Evolutionary conservation across 1,140 invertebrate genomes (phyloP).

Genomic region (Lepidurus apus): DNA sequence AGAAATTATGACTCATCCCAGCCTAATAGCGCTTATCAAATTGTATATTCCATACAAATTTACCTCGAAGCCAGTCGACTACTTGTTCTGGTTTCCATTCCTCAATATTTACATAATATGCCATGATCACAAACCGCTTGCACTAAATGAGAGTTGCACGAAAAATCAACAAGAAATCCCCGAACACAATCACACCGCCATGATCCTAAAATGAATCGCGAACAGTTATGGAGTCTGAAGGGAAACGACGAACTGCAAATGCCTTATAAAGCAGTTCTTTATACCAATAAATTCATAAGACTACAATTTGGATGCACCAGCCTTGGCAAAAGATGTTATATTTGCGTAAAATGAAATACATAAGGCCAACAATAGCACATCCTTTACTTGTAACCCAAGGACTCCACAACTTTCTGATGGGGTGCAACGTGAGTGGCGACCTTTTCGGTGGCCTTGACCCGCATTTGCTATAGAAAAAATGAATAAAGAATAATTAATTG

Average conservation of each 20-base stretch:
- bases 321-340: conserved; percentile 19
- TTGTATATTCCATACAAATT: conserved; percentile 32
- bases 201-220: not conserved
- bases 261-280: not conserved
- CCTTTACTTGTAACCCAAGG: conserved; percentile 5
- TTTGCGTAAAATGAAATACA: conserved; percentile 10
- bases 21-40: not conserved
- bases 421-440: conserved; percentile 2
- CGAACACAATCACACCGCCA: not conserved
- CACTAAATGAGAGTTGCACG: not conserved
- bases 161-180: not conserved
- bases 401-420: not conserved
- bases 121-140: conserved; percentile 35
- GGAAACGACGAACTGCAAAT: not conserved
- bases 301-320: not conserved
- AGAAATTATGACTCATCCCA: conserved; percentile 28
- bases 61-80: conserved; percentile 86
- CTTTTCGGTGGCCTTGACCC: conserved; percentile 9
- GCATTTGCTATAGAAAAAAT: not conserved
- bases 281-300: not conserved
- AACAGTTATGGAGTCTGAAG: not conserved
- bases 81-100: conserved; percentile 92
- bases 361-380: not conserved
- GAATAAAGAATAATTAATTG: not conserved
- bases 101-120: conserved; percentile 71